phyloP scores from a whole-genome alignment of 2,888 invertebrate species.

The Clivina fossor region DNA sequence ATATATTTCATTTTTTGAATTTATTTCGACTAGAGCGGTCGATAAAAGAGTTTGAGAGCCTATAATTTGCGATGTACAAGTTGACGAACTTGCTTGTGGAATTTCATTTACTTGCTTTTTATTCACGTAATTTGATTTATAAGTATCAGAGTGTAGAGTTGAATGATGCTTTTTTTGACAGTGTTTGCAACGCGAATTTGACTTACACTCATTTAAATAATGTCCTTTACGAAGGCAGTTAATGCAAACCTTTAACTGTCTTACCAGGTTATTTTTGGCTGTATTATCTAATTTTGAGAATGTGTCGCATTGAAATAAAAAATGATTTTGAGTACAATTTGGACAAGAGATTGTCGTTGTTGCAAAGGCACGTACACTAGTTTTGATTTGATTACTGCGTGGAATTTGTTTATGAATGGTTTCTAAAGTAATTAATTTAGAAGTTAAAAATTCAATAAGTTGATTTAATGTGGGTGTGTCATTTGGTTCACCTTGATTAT shows the following conservation, averaged over 20 bases:
- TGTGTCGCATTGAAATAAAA: not conserved
- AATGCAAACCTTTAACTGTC: not conserved
- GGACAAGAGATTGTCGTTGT: too few relatives aligned
- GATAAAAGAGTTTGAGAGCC: not conserved
- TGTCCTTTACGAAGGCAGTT: not conserved
- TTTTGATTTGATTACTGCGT: too few relatives aligned
- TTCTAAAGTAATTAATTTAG: too few relatives aligned
- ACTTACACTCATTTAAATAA: not conserved
- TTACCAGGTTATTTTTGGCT: not conserved
- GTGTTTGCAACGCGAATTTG: not conserved
- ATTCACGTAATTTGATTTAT: too few relatives aligned
- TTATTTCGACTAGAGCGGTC: not conserved
- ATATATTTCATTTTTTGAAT: not conserved
- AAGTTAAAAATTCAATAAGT: too few relatives aligned
- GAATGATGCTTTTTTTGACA: constrained; percentile 1
- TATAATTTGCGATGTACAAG: not conserved
- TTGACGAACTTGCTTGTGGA: not conserved
- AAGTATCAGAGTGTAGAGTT: not conserved
- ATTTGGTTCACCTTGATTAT: too few relatives aligned
- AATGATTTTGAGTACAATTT: not conserved
- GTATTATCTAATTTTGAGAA: not conserved
- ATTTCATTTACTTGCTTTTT: too few relatives aligned
- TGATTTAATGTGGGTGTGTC: too few relatives aligned
- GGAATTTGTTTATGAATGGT: too few relatives aligned
- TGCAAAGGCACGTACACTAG: too few relatives aligned